Percentiles rank a stretch among this genome's conserved stretches.
Conservation (phyloP, 2,113 vertebrate genomes). For the Trachemys scripta region DNA sequence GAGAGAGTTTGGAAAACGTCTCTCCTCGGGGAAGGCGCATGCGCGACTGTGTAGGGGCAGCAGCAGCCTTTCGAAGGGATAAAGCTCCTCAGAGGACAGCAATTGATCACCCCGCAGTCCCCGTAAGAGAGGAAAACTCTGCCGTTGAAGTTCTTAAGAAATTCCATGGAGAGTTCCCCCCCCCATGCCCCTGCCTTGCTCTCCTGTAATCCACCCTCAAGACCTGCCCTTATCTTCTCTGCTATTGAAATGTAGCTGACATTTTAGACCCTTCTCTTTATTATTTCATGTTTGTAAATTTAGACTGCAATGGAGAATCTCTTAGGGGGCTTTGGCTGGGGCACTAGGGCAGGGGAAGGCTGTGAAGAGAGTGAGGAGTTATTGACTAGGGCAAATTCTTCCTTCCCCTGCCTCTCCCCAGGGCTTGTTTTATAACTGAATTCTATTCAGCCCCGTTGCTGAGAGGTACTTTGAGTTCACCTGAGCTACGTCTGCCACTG, state of each 20-base stretch:
- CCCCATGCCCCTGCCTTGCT: not conserved
- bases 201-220: constrained; percentile 39
- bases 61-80: not conserved
- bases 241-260: not conserved
- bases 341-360: not conserved
- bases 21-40: not conserved
- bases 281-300: not conserved
- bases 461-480: not conserved
- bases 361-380: not conserved
- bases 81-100: not conserved
- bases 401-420: rapidly evolving
- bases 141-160: not conserved
- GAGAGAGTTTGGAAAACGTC: not conserved
- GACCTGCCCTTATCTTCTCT: not conserved
- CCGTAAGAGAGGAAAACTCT: not conserved
- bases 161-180: not conserved
- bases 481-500: not conserved
- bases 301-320: not conserved
- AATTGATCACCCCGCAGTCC: too few species aligned
- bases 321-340: not conserved
- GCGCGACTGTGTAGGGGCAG: constrained; percentile 22
- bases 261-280: not conserved
- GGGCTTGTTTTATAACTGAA: not conserved
- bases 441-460: not conserved
- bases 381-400: not conserved